A percentile compares a stretch with the other conserved stretches of the same genome.
These are phyloP conservation scores for Platyrinchus mystaceus DNA, from an alignment of 2,797 vertebrate species.

Conservation along the genomic window DNA sequence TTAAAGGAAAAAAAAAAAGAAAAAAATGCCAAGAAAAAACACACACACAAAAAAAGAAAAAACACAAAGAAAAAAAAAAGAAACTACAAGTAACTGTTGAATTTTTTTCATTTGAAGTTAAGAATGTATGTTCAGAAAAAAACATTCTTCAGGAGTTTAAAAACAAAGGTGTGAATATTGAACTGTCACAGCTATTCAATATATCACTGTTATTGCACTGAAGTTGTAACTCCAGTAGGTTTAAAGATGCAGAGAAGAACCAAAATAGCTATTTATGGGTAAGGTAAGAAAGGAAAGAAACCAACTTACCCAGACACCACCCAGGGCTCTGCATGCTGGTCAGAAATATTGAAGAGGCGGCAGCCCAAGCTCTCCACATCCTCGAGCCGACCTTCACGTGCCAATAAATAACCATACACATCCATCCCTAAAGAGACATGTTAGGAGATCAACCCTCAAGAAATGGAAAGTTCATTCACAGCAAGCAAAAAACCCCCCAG, in stretches of 20 bases:
- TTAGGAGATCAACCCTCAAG: not conserved
- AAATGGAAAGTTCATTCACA: not conserved
- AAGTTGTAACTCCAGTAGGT: not conserved
- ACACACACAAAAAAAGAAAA: no score
- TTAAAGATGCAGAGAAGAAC: not conserved
- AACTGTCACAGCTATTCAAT: not conserved
- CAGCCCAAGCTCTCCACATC: slow-evolving; percentile 97
- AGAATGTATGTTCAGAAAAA: not conserved
- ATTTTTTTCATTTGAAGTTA: not conserved
- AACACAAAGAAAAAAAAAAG: not conserved
- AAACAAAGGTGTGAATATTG: not conserved
- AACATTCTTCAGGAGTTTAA: not conserved
- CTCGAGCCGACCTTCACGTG: slow-evolving; percentile 94
- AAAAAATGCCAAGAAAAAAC: not conserved
- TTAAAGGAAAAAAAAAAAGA: no score
- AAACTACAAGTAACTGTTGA: not conserved
- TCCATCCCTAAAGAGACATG: slow-evolving; percentile 87
- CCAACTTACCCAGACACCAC: slow-evolving; percentile 91
- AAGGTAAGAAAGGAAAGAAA: not conserved
- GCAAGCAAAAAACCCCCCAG: not conserved
- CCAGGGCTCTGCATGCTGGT: slow-evolving; percentile 98
- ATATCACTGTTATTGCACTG: not conserved
- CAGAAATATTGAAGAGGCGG: slow-evolving; percentile 97
- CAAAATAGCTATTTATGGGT: not conserved
- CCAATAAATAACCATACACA: slow-evolving; percentile 96